phyloP scores from a whole-genome alignment of 2,888 invertebrate species.

The Adineta ricciae region DNA sequence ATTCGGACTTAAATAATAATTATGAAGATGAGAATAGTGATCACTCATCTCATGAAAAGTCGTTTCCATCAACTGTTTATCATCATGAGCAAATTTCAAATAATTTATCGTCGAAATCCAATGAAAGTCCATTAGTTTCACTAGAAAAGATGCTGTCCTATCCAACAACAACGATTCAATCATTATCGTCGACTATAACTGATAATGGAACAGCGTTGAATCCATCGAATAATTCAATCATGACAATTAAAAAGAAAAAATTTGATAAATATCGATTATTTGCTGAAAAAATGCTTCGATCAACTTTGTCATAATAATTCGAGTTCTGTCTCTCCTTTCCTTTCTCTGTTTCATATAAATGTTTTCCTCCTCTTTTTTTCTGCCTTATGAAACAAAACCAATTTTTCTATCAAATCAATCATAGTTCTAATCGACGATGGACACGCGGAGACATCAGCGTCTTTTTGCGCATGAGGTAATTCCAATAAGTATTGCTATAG shows the following conservation, averaged over 20 bases:
- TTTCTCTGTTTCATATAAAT: neutral
- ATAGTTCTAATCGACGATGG: neutral
- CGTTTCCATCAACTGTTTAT: neutral
- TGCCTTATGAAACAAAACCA: neutral
- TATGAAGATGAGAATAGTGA: neutral
- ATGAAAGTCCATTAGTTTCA: neutral
- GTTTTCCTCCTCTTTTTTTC: neutral
- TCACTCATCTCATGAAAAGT: too few relatives aligned
- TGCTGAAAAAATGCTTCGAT: slow-evolving; percentile 14
- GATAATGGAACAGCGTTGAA: neutral
- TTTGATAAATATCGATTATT: slow-evolving; percentile 15
- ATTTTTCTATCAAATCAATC: neutral
- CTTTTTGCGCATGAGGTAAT: too few relatives aligned
- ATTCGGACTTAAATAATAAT: neutral
- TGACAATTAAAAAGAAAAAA: neutral
- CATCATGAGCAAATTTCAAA: neutral
- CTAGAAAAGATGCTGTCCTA: slow-evolving; percentile 15
- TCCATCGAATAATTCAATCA: neutral
- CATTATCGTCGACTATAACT: neutral
- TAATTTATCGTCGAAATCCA: neutral
- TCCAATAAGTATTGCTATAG: too few relatives aligned
- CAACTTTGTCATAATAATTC: neutral
- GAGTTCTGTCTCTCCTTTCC: neutral
- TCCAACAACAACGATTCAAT: slow-evolving; percentile 2
- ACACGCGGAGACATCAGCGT: neutral